Percentiles rank a stretch among this genome's conserved stretches.
These are phyloP conservation scores for Prolemur simus DNA, from an alignment of 2,113 vertebrate species.

Conservation along the genomic window DNA sequence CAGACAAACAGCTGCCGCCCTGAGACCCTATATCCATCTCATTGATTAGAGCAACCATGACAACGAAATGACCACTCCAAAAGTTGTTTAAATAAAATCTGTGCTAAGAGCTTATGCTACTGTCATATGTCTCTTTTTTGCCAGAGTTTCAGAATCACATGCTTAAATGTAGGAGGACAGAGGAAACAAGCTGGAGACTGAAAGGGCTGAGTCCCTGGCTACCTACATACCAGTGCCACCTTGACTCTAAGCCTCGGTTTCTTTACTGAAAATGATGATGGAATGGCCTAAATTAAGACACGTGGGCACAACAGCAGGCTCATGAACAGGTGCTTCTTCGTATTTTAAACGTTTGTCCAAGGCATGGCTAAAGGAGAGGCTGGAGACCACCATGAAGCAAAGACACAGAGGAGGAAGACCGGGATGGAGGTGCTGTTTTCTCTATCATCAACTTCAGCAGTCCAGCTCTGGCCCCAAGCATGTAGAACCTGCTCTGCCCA, in stretches of 20 bases:
- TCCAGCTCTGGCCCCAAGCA: background rate
- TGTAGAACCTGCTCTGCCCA: background rate
- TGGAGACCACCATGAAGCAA: background rate
- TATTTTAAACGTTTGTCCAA: background rate
- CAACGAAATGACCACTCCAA: conserved; percentile 60
- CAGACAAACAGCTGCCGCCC: conserved; percentile 65
- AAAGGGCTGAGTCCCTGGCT: background rate
- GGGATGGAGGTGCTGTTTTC: no score
- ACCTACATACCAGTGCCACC: background rate
- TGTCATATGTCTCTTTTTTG: background rate
- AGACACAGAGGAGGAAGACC: background rate
- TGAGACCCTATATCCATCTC: conserved; percentile 65
- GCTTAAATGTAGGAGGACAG: background rate
- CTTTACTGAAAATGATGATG: background rate
- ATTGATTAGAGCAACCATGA: conserved; percentile 56
- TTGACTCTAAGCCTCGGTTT: background rate
- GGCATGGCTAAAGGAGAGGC: background rate
- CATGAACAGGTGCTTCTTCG: background rate
- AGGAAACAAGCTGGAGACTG: background rate
- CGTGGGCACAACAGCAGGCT: background rate
- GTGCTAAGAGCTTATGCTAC: background rate
- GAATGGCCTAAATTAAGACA: background rate
- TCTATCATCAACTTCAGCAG: background rate
- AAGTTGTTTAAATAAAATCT: conserved; percentile 43
- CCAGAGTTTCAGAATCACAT: background rate